phyloP scores from a whole-genome alignment of 2,797 vertebrate species.

The Taeniopygia guttata region DNA sequence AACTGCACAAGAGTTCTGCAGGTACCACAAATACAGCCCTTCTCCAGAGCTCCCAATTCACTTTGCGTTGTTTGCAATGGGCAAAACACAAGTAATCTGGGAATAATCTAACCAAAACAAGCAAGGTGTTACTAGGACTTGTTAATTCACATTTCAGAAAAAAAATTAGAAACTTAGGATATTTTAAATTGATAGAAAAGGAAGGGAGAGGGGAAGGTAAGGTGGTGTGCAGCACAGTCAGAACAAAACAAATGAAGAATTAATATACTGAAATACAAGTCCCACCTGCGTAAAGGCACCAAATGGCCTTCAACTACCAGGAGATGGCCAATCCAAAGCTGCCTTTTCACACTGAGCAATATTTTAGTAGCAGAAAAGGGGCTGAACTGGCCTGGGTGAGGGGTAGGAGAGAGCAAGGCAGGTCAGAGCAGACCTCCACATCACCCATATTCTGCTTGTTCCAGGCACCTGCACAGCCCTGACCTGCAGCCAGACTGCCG shows the following conservation, averaged over 20 bases:
- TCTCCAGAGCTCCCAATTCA: not conserved
- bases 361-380: not conserved
- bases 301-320: not conserved
- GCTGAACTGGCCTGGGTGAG: not conserved
- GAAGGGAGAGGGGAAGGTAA: not conserved
- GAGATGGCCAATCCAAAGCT: not conserved
- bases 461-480: not conserved
- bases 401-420: not conserved
- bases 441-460: accelerated
- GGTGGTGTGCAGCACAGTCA: not conserved
- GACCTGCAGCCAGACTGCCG: not conserved
- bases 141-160: not conserved
- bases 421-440: not conserved
- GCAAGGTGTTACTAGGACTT: no score
- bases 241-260: not conserved
- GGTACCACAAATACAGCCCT: not conserved
- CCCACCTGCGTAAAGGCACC: not conserved
- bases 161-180: not conserved
- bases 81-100: not conserved
- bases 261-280: not conserved
- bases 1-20: not conserved
- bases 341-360: not conserved
- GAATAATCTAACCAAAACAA: not conserved
- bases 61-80: not conserved
- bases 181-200: not conserved